Evolutionary conservation across 2,797 vertebrate species (phyloP), one percentile per base, ranked within the genome.

Genomic region (Diceros bicornis): DNA sequence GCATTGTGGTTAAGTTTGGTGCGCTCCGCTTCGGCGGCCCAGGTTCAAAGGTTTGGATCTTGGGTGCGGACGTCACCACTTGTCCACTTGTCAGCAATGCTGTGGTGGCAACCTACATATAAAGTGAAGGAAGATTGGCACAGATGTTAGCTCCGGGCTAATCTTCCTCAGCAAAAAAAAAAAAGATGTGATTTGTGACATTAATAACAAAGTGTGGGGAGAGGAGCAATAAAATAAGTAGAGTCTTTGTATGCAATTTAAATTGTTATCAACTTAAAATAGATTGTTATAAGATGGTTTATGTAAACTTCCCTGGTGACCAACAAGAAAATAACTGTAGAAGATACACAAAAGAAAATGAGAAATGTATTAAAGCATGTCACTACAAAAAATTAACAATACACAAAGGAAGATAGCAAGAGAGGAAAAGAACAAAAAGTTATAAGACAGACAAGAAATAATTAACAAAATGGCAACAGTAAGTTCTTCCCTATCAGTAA

Each of bases 241-340:
- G 34, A 57, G 12, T 29, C 84, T 93, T 44, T 64, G 5, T 74
- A 10, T 87, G 20, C 6, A 69, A 66, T 92, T 82, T 47, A 78
- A 83, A 6, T 29, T 88, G 23, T 74, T 84, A 64, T 69, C 20
- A 92, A 17, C 20, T 77, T 93, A 93, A 82, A 95, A 86, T 93
- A 69, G 47, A 75, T 77, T 61, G 6, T 50, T 86, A 55, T 17
- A n/a, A 47, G 64, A 57, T 55, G 23, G 59, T 78, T 59, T 59
- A 29, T n/a, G 18, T 81, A 57, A 82, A 29, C 37, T 29, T 6
- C 6, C 37, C 12, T 37, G 23, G 37, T 52, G 82, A 81, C 47
- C 6, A 87, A 50, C 13, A 47, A 87, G 59, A 66, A 90, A 81
- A 81, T 75, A 34, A 61, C 62, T 55, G 37, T 61, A 62, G 14